These are phyloP conservation scores for Apocheima hispidaria DNA, from an alignment of 2,888 invertebrate genomes.

Conservation along the genomic window DNA sequence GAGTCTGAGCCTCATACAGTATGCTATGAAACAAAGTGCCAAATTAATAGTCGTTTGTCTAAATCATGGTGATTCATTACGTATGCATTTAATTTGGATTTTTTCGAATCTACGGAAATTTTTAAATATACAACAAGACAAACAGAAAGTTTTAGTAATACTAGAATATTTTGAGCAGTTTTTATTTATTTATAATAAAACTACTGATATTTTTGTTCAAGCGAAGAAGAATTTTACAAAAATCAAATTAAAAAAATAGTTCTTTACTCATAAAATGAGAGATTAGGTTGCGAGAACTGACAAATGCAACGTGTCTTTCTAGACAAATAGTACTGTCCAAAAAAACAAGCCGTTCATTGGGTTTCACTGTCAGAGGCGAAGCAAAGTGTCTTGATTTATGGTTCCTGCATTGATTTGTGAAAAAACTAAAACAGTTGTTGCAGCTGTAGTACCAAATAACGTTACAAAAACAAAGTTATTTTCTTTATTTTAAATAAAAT, in stretches of 20 bases:
- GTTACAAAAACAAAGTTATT: background rate
- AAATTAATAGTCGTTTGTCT: constrained; percentile 63
- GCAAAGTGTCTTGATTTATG: constrained; percentile 33
- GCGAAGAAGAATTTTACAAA: constrained; percentile 5
- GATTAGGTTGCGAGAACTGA: constrained; percentile 14
- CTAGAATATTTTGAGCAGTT: background rate
- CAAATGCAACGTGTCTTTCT: constrained; percentile 20
- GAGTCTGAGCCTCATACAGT: constrained; percentile 55
- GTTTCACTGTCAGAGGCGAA: constrained; percentile 35
- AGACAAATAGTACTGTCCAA: constrained; percentile 32
- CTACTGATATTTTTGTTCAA: constrained; percentile 1
- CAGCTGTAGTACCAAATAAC: constrained; percentile 19
- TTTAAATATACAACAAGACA: constrained; percentile 14
- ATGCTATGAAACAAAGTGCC: constrained; percentile 63
- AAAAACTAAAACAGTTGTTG: constrained; percentile 32
- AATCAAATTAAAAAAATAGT: background rate
- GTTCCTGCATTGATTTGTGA: constrained; percentile 31
- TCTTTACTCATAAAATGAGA: constrained; percentile 1
- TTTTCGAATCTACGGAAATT: constrained; percentile 11
- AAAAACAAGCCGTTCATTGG: constrained; percentile 36
- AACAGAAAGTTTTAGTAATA: constrained; percentile 7
- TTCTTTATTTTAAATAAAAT: background rate
- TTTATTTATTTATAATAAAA: too few relatives aligned
- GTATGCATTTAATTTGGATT: constrained; percentile 25
- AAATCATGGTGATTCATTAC: constrained; percentile 37